Conservation (phyloP, 30 jellyfish, hydroid and myxozoan species). For the Aurelia sp. region DNA sequence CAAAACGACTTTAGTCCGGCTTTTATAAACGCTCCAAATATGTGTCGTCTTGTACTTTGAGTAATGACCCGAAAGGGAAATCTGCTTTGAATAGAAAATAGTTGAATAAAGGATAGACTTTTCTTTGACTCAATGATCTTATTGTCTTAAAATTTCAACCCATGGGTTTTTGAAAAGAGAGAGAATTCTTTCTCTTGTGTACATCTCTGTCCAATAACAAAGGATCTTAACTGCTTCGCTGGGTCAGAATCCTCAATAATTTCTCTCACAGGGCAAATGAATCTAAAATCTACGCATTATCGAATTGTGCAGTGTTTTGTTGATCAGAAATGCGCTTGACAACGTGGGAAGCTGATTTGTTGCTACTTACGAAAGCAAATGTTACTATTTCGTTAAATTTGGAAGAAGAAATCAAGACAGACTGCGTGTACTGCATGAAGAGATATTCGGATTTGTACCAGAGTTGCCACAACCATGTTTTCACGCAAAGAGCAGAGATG, state of each 20-base stretch:
- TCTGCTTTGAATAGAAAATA: constrained; percentile 22
- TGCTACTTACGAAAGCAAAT: neutral
- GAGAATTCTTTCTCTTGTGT: constrained; percentile 23
- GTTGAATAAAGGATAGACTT: neutral
- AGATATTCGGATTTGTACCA: no score
- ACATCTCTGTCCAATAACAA: constrained; percentile 15
- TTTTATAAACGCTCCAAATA: neutral
- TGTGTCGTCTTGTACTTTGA: neutral
- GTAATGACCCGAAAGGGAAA: constrained; percentile 53
- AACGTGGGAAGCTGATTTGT: neutral
- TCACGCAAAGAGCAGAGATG: no score
- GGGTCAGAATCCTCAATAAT: constrained; percentile 20
- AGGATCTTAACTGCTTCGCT: constrained; percentile 32
- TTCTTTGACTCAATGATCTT: neutral
- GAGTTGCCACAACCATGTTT: no score
- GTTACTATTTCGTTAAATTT: neutral
- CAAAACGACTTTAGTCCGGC: neutral
- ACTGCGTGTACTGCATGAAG: no score
- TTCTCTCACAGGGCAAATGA: constrained; percentile 14
- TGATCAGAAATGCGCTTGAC: neutral
- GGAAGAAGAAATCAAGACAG: no score
- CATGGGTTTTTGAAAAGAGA: neutral
- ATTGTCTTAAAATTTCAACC: constrained; percentile 22
- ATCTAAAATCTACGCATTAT: neutral
- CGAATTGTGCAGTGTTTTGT: neutral